Evolutionary conservation across 2,888 invertebrate species (phyloP), one percentile per base, ranked within the genome.

Genomic region (Dasypolia templi): DNA sequence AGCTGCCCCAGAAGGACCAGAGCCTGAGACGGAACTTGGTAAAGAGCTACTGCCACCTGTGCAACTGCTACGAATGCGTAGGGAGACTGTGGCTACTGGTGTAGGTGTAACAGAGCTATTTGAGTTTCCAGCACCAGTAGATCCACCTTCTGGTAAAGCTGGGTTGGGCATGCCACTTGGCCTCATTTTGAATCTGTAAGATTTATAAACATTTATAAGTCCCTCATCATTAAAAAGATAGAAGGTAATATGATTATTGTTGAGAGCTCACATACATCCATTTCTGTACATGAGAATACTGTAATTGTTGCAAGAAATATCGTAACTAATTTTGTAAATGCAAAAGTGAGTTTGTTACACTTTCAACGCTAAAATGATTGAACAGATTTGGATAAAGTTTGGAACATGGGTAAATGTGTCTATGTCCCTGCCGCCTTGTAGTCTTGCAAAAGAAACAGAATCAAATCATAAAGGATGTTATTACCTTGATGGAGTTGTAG

Each of bases 401-500:
- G 44, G 44, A 14, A 44, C 14, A 42, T 42, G 14, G 14, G 44
- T 44, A 44, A 14, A 44, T n/a, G n/a, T n/a, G n/a, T n/a, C n/a
- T n/a, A n/a, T 39, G 9, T 39, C 7, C 9, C 39, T 39, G 39
- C 39, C 39, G 9, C 39, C 39, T 9, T 29, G 35, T 17, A 49
- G 3, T 29, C 17, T 1, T 49, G 12, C 29, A 32, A 71, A 62
- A 62, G 2, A 62, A 62, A 51, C 0, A 64, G 2, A n/a, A 29
- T 1, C 17, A 58, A 51, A 58, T 26, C 1, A 39, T 14, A 51
- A 17, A 22, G 3, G 12, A 32, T 46, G 35, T 39, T 6, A 83
- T 76, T 92, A 97, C 97, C 97, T 96, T 87, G 96, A 97, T 72
- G 97, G 96, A 76, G 97, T 95, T 65, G 95, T 94, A 88, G 96